These are phyloP conservation scores for Anthophora plumipes DNA, from an alignment of 2,888 invertebrate genomes.

Conservation along the genomic window DNA sequence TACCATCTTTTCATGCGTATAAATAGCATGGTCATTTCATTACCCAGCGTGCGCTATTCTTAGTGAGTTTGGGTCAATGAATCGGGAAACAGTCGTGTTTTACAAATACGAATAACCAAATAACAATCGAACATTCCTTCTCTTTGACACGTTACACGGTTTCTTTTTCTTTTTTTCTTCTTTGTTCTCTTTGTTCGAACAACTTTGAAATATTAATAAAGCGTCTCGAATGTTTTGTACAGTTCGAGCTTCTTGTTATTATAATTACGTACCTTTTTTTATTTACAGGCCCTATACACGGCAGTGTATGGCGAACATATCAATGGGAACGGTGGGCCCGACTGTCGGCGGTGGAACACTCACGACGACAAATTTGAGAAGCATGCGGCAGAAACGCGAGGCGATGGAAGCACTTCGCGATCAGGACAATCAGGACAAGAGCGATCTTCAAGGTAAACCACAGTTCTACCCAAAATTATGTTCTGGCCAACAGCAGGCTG, in stretches of 20 bases:
- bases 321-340: conserved; percentile 77
- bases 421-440: conserved; percentile 82
- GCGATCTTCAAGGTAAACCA: conserved; percentile 81
- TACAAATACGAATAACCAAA: conserved; percentile 35
- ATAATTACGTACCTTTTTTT: neutral
- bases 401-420: conserved; percentile 78
- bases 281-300: conserved; percentile 81
- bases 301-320: conserved; percentile 81
- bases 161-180: neutral
- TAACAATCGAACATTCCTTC: neutral
- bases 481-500: conserved; percentile 81
- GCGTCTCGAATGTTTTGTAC: neutral
- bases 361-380: conserved; percentile 64
- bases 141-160: neutral
- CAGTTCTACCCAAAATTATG: conserved; percentile 82
- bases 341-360: conserved; percentile 75
- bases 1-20: conserved; percentile 67
- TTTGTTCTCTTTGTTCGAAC: too few relatives aligned
- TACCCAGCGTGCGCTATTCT: conserved; percentile 73
- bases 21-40: conserved; percentile 74
- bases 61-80: conserved; percentile 85
- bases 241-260: neutral
- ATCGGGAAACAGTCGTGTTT: conserved; percentile 66
- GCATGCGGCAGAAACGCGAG: conserved; percentile 74
- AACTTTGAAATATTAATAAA: neutral